Evolutionary conservation across 2,113 vertebrate genomes (phyloP), one percentile per base, ranked within the genome.

Genomic region (Caloenas nicobarica): DNA sequence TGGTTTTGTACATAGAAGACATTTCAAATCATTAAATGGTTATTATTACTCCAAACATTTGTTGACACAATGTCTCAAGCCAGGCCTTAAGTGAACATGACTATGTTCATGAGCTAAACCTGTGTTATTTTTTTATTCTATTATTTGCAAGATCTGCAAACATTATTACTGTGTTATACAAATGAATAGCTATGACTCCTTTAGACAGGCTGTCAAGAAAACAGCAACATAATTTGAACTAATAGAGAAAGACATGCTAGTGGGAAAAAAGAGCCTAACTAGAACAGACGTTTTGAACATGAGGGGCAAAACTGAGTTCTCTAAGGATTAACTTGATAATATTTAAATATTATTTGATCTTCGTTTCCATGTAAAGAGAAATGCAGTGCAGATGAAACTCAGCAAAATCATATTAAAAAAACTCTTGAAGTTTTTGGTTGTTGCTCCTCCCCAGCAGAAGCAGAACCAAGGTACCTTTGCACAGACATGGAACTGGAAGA

Each of bases 31-130:
- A 44, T 71, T 72, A 62, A 87, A 86, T 44, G 11, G 26, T 61
- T 86, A 69, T 89, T 97, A 80, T 84, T 83, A 46, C 58, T 84
- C 65, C n/a, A 86, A 94, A 89, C 5, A 29, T 44, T 54, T 72
- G 23, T 87, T 92, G 78, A 94, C 69, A 81, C 17, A 92, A 25
- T 66, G 81, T 25, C 51, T 84, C 42, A 85, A 91, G 33, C 24
- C 81, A 89, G 50, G 62, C 17, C 62, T 93, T 90, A 96, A 92
- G 86, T 81, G 64, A 88, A 74, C 31, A 86, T 8, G 6, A 64
- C 7, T 53, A 92, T 90, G 87, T 76, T 96, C 42, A 56, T 64
- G 60, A 94, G 60, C 69, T 89, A 81, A 86, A 94, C 86, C 12
- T 38, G 51, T 72, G 13, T 12, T 56, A 50, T 76, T 73, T 92